A percentile compares a stretch with the other conserved stretches of the same genome.
Evolutionary conservation across 2,113 vertebrate species (phyloP).

Genomic region (Gila orcuttii): DNA sequence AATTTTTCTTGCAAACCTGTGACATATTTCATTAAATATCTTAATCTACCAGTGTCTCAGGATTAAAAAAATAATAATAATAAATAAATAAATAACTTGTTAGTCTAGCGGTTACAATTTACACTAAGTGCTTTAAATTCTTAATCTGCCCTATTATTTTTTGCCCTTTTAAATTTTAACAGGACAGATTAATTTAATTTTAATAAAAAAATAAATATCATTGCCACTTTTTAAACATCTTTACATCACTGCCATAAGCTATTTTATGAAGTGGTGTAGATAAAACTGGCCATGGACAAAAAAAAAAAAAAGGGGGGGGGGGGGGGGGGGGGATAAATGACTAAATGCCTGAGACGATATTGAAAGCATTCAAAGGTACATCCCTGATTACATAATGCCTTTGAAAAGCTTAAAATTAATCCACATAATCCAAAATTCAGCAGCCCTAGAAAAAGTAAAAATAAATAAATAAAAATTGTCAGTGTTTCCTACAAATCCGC

Average conservation of each 20-base stretch:
- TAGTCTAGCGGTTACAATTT: background rate
- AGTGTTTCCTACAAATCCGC: conserved; percentile 11
- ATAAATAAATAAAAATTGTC: background rate
- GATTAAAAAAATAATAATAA: background rate
- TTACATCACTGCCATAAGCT: background rate
- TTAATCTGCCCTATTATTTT: background rate
- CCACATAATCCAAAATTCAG: conserved; percentile 12
- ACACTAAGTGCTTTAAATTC: background rate
- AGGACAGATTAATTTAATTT: background rate
- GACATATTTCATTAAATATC: background rate
- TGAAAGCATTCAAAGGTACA: background rate
- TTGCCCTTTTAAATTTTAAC: background rate
- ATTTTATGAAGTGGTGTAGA: background rate
- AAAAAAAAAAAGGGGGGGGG: background rate
- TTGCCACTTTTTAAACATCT: background rate
- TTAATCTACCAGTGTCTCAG: background rate
- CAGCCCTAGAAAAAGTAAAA: background rate
- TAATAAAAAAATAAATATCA: background rate
- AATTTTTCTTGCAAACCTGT: background rate
- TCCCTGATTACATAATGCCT: conserved; percentile 9
- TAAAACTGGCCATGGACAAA: background rate
- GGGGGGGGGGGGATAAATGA: background rate
- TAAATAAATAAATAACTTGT: background rate
- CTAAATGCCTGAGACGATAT: background rate
- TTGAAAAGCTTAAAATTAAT: conserved; percentile 12